Conservation (phyloP, 2,888 invertebrate species). For the Mythimna albipuncta region DNA sequence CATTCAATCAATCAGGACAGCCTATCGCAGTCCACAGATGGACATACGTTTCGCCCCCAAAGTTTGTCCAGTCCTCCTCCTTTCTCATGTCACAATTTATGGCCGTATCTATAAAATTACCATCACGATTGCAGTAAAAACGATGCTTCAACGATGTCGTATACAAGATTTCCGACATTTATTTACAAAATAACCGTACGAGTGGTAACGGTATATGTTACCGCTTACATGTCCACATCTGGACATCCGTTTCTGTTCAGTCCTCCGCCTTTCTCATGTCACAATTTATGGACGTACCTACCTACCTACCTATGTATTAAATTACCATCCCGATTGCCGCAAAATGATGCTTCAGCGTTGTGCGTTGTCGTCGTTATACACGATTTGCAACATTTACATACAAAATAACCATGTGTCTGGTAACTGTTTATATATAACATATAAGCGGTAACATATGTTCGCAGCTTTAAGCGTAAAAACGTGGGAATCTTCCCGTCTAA, state of each 20-base stretch:
- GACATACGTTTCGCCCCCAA: too few species aligned
- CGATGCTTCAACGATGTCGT: too few species aligned
- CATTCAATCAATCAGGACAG: neutral
- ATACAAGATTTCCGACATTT: too few species aligned
- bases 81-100: too few species aligned
- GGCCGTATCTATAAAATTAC: too few species aligned
- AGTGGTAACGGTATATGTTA: neutral
- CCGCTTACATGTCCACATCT: neutral
- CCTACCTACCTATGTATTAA: neutral
- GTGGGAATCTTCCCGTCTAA: constrained; percentile 55
- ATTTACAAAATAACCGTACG: constrained; percentile 6
- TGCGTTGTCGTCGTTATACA: too few species aligned
- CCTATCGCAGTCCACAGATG: neutral
- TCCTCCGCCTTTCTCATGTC: too few species aligned
- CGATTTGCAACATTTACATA: constrained; percentile 21
- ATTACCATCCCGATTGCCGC: neutral
- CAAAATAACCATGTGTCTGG: neutral
- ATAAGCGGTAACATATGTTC: constrained; percentile 1
- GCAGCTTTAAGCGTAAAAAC: constrained; percentile 45
- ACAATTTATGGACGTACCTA: too few species aligned
- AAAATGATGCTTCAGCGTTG: neutral
- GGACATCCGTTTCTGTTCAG: neutral
- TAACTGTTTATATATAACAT: neutral
- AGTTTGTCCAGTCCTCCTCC: too few species aligned
- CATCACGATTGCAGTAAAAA: too few species aligned